Evolutionary conservation across 2,888 invertebrate species (phyloP).

Genomic region (Mythimna impura): DNA sequence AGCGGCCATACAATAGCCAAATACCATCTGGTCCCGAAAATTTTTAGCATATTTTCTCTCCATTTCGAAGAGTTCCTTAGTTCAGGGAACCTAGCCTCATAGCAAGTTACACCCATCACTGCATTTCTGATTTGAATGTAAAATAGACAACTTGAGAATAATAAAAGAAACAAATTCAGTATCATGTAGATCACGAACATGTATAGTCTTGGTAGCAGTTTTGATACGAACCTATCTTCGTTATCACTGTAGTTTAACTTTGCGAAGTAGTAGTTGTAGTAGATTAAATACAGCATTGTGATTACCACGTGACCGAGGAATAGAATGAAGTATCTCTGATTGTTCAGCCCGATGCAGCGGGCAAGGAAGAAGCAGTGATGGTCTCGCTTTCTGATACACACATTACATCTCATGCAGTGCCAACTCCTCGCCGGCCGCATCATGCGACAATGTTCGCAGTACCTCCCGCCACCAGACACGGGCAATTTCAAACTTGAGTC

Average conservation of each 20-base stretch:
- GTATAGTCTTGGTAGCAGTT: conserved; percentile 13
- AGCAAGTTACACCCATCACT: conserved; percentile 31
- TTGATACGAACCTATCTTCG: conserved; percentile 5
- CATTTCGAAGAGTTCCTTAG: conserved; percentile 91
- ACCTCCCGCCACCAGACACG: conserved; percentile 73
- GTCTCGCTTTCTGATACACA: conserved; percentile 95
- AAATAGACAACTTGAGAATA: conserved; percentile 57
- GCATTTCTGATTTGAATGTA: conserved; percentile 73
- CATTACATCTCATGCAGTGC: conserved; percentile 95
- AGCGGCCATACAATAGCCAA: conserved; percentile 71
- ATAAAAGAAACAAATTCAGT: neutral
- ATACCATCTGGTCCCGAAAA: conserved; percentile 34
- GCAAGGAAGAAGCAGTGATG: conserved; percentile 96
- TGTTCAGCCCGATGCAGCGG: conserved; percentile 95
- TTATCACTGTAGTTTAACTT: conserved; percentile 76
- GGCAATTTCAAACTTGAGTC: conserved; percentile 70
- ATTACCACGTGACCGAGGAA: conserved; percentile 93
- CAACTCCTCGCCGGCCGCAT: conserved; percentile 94
- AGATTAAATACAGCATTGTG: conserved; percentile 92
- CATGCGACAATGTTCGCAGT: conserved; percentile 94
- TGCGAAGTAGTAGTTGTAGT: conserved; percentile 92
- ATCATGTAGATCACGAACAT: conserved; percentile 12
- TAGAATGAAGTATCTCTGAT: conserved; percentile 95
- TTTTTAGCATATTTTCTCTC: conserved; percentile 90
- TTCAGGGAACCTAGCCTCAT: conserved; percentile 43